These are phyloP conservation scores for Meles meles DNA, from an alignment of 2,113 vertebrate genomes.

Conservation along the genomic window DNA sequence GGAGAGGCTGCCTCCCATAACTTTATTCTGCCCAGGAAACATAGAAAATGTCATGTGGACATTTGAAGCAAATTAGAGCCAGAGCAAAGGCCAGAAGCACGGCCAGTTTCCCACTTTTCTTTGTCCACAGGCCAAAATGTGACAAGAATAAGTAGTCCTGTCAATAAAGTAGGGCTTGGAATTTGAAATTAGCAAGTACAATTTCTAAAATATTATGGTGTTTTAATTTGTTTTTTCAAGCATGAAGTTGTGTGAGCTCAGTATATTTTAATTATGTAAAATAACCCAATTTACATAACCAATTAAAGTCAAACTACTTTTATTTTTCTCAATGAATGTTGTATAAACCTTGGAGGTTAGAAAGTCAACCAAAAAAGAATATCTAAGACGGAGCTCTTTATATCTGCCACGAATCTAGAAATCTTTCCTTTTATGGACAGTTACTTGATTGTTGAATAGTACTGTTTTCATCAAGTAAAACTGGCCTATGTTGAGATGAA, in stretches of 20 bases:
- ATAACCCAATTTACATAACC: background rate
- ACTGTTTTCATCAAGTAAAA: slow-evolving; percentile 7
- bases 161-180: background rate
- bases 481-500: background rate
- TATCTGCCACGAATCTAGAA: background rate
- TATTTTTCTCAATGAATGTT: background rate
- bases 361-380: background rate
- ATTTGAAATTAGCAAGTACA: background rate
- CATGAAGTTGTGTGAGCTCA: background rate
- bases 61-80: background rate
- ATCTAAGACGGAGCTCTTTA: background rate
- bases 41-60: background rate
- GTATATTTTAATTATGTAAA: slow-evolving; percentile 24
- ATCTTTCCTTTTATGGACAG: background rate
- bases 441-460: background rate
- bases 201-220: background rate
- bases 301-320: background rate
- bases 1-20: background rate
- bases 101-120: background rate
- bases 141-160: background rate
- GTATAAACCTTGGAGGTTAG: background rate
- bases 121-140: background rate
- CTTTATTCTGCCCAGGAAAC: background rate
- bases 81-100: background rate
- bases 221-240: background rate